Evolutionary conservation across 2,113 vertebrate species (phyloP).

Genomic region (Mionectes macconnelli): DNA sequence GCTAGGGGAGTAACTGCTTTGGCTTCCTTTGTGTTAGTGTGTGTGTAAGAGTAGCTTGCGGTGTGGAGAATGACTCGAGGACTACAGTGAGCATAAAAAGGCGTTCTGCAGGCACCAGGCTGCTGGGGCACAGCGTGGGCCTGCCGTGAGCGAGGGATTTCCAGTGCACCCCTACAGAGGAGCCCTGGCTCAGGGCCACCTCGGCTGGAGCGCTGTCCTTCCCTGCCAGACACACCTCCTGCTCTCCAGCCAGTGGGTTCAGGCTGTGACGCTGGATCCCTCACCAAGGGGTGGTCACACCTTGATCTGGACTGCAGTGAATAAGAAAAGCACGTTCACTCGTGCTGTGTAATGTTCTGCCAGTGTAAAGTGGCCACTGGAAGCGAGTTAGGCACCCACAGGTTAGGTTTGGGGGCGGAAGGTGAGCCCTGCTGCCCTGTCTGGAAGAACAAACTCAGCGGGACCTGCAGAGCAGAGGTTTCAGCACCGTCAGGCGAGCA

Average conservation of each 20-base stretch:
- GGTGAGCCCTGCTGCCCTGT: not conserved
- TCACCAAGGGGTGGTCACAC: not conserved
- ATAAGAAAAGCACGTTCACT: not conserved
- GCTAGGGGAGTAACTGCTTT: not conserved
- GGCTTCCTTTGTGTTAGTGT: not conserved
- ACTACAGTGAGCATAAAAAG: not conserved
- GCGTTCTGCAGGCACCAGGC: not conserved
- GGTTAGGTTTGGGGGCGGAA: not conserved
- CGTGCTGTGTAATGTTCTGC: not conserved
- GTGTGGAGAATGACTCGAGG: not conserved
- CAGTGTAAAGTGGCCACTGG: rapidly evolving
- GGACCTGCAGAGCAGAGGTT: not conserved
- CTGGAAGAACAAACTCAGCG: not conserved
- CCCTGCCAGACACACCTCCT: not conserved
- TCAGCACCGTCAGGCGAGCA: not conserved
- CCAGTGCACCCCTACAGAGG: not conserved
- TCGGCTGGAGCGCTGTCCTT: not conserved
- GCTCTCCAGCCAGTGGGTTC: not conserved
- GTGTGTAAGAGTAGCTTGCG: not conserved
- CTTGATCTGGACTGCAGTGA: not conserved
- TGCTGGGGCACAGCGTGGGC: not conserved
- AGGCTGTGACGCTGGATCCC: not conserved
- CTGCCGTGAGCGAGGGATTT: not conserved
- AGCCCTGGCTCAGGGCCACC: not conserved
- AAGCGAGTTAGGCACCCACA: no score